Base-by-base conservation (phyloP, 2,113 vertebrate species). In the Notiomystis cincta region DNA sequence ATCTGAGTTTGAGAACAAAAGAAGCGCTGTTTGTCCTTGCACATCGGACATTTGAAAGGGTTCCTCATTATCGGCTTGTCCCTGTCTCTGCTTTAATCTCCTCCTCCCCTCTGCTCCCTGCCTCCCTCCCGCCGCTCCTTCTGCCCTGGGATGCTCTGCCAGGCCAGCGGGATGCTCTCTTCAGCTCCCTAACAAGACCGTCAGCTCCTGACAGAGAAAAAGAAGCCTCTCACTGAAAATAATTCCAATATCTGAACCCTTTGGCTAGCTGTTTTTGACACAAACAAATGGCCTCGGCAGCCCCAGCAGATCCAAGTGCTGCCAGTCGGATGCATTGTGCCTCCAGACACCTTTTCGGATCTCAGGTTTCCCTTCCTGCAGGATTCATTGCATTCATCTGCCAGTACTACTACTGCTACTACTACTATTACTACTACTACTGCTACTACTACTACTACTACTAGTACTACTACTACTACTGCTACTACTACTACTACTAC, bases 21-120 rank as follows among this genome's bases (percentile, higher is more conserved):
- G 98, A 96, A 92, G 98, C 98, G 98, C 98, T 98, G 98, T 99
- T 98, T 98, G 98, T 96, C 97, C 98, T 98, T 98, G 96, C 97
- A 97, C 91, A 90, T 98, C 98, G 97, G 96, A 98, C 98, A 90
- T 97, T 97, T 98, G 98, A 98, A 98, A 98, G 98, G 93, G 96
- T 95, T 98, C 97, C 97, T 98, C 98, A 97, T 98, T 98, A 98
- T 99, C 97, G 87, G 98, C 98, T 99, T 98, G 98, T 98, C 98
- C 98, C 98, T 98, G 98, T 98, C 98, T 98, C 98, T 94, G 97
- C 98, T 98, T 91, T 99, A 99, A 99, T 99, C 99, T 98, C 98
- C 98, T 98, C 96, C 98, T 98, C 98, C 98, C 98, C 95, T 97
- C 97, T 94, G 92, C 98, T 98, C 98, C 98, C 97, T 98, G 97